Conservation (phyloP, 2,113 vertebrate genomes). For the Sterrhoptilus dennistouni region DNA sequence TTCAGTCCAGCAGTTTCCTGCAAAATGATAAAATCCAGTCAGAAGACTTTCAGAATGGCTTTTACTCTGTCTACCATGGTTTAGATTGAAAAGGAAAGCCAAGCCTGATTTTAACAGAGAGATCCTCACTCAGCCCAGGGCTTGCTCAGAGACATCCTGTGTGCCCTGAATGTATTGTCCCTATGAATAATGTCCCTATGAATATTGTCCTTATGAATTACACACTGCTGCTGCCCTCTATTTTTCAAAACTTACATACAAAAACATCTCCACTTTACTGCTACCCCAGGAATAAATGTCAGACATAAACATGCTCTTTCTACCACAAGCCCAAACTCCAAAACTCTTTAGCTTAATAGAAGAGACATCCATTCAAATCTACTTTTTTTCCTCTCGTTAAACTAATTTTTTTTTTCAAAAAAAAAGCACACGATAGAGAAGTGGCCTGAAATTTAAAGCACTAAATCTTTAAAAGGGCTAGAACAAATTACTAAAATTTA, state of each 20-base stretch:
- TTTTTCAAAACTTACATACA: neutral
- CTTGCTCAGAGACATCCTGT: neutral
- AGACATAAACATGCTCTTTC: neutral
- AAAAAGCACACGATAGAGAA: neutral
- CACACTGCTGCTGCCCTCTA: neutral
- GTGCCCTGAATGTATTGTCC: neutral
- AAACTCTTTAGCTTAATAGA: neutral
- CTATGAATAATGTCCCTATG: too few relatives aligned
- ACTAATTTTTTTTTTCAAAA: accelerated
- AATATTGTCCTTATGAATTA: neutral
- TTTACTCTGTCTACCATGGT: neutral
- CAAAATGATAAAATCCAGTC: neutral
- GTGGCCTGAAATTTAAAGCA: neutral
- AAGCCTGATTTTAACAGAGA: neutral
- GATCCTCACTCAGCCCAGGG: neutral
- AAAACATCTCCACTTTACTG: neutral
- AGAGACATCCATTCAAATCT: neutral
- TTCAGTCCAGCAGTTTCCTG: conserved; percentile 97
- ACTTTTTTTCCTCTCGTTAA: neutral
- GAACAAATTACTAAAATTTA: neutral
- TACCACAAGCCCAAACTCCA: neutral
- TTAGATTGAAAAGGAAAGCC: neutral
- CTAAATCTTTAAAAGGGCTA: neutral
- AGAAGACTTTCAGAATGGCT: neutral
- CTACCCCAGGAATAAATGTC: neutral